phyloP scores from a whole-genome alignment of 2,113 vertebrate species.

The Nothobranchius kuhntae region DNA sequence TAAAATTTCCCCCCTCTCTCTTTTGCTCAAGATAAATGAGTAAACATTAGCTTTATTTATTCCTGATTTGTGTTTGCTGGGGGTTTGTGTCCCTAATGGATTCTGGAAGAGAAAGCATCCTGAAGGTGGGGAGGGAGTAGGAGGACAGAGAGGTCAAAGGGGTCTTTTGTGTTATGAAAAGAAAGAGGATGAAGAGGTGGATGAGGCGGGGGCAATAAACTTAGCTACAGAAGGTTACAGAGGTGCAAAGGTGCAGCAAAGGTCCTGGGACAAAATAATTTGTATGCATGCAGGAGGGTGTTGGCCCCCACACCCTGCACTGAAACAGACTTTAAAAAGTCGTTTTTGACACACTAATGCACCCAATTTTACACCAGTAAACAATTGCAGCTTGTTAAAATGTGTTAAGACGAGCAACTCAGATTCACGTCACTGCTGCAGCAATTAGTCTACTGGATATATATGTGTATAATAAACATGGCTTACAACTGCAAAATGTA shows the following conservation, averaged over 20 bases:
- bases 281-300: too few relatives aligned
- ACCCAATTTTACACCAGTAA: background rate
- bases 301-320: too few relatives aligned
- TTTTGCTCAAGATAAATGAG: background rate
- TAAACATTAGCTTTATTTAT: background rate
- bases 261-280: constrained; percentile 54
- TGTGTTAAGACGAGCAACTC: background rate
- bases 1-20: too few relatives aligned
- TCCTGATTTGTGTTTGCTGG: constrained; percentile 13
- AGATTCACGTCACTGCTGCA: background rate
- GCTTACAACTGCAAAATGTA: background rate
- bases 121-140: constrained; percentile 67
- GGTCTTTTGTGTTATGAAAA: constrained; percentile 71
- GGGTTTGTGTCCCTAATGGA: constrained; percentile 59
- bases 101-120: constrained; percentile 74
- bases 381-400: background rate
- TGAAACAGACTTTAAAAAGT: constrained; percentile 19
- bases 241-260: constrained; percentile 65
- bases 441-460: background rate
- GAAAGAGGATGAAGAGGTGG: constrained; percentile 55
- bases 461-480: constrained; percentile 1
- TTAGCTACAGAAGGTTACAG: constrained; percentile 61
- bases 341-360: background rate
- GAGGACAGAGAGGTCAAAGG: constrained; percentile 76
- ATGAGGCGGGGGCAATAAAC: constrained; percentile 63